phyloP scores from a whole-genome alignment of 2,113 vertebrate genomes.

The Brachypodius melanocephalos region DNA sequence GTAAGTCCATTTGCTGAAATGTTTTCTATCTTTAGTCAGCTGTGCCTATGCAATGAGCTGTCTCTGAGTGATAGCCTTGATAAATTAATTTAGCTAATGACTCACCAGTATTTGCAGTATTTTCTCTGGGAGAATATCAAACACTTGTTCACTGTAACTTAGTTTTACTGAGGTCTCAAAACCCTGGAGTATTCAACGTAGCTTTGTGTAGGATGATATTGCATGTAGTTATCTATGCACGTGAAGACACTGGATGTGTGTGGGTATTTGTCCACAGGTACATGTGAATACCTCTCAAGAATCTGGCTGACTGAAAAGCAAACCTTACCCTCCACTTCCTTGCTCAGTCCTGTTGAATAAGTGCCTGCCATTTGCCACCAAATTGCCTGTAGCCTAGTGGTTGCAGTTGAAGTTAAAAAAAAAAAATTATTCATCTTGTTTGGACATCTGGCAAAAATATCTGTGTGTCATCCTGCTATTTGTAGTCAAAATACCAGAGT shows the following conservation, averaged over 20 bases:
- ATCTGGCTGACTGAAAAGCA: background rate
- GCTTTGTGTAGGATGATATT: background rate
- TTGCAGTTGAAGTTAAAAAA: background rate
- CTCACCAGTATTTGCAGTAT: background rate
- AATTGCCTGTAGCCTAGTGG: background rate
- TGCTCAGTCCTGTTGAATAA: background rate
- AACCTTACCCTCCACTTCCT: background rate
- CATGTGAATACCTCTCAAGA: background rate
- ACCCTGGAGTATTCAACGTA: background rate
- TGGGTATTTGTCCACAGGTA: background rate
- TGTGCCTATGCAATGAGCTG: background rate
- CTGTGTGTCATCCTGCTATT: background rate
- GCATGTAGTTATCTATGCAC: background rate
- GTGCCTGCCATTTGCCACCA: background rate
- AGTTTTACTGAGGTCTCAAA: background rate
- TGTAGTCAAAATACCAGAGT: background rate
- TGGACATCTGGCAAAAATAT: background rate
- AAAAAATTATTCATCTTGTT: background rate
- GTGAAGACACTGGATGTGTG: background rate
- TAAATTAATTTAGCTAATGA: background rate
- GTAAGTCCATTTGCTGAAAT: background rate
- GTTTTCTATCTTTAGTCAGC: background rate
- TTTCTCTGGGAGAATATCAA: background rate
- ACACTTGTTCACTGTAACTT: background rate
- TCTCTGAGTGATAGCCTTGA: background rate